These are phyloP conservation scores for Eulemur coronatus DNA, from an alignment of 2,797 vertebrate genomes.

Conservation along the genomic window DNA sequence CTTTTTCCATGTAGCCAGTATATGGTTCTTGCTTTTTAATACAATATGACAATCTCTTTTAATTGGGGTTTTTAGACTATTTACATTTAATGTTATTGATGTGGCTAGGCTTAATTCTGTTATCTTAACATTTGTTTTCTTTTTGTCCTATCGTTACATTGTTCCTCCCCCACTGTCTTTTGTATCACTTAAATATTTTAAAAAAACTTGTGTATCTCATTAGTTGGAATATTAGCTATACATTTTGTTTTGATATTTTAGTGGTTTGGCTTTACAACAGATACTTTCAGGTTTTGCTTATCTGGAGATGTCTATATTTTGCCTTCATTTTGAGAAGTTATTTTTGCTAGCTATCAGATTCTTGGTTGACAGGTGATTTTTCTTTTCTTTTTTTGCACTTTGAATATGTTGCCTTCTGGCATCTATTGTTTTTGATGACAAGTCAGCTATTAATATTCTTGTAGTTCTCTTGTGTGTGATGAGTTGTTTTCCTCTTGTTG, in stretches of 20 bases:
- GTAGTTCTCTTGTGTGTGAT: neutral
- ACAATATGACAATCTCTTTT: neutral
- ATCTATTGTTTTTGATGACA: neutral
- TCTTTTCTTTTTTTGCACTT: neutral
- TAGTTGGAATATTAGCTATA: neutral
- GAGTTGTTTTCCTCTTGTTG: neutral
- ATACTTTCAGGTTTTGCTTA: neutral
- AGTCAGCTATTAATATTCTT: neutral
- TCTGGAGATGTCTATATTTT: neutral
- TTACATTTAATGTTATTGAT: neutral
- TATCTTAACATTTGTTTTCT: neutral
- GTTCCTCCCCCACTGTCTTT: neutral
- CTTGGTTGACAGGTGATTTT: neutral
- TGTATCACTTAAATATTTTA: neutral
- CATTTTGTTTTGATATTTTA: conserved; percentile 19
- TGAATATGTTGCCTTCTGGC: neutral
- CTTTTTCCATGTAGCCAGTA: neutral
- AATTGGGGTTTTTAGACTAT: neutral
- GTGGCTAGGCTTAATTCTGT: neutral
- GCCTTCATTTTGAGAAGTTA: neutral
- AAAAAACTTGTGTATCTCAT: neutral
- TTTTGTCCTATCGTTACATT: neutral
- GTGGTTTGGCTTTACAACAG: neutral
- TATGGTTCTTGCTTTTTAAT: neutral
- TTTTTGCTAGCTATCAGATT: neutral